Conservation (phyloP, 2,797 vertebrate genomes). For the Monodelphis domestica region DNA sequence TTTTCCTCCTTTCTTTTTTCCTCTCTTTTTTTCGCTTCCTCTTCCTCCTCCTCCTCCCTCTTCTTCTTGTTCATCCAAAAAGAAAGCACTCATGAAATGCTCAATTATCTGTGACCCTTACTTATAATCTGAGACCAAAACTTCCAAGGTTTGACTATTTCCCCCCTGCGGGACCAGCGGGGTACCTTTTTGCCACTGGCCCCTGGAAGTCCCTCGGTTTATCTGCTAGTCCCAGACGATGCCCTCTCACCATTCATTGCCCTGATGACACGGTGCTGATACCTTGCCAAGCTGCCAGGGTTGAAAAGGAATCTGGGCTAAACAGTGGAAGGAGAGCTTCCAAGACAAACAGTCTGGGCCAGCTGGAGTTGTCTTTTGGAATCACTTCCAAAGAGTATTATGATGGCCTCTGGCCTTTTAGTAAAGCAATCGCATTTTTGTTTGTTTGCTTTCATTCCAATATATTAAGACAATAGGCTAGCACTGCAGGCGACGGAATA, state of each 20-base stretch:
- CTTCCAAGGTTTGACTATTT: background rate
- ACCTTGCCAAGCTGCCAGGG: background rate
- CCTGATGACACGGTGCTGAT: background rate
- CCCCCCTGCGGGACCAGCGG: background rate
- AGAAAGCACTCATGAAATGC: background rate
- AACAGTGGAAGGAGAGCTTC: background rate
- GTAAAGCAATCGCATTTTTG: background rate
- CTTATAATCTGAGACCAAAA: background rate
- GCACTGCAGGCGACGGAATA: background rate
- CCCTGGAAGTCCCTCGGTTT: background rate
- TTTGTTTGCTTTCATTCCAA: background rate
- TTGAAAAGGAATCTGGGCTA: background rate
- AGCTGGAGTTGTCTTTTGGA: background rate
- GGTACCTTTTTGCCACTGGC: background rate
- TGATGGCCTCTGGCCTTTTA: background rate
- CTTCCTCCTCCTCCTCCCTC: background rate
- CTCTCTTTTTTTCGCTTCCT: background rate
- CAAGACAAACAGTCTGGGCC: conserved; percentile 1
- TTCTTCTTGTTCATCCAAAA: background rate
- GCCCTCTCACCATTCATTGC: background rate
- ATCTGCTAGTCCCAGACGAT: background rate
- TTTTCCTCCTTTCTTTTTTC: background rate
- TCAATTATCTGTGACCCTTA: background rate
- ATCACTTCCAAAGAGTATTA: background rate
- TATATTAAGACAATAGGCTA: background rate